Evolutionary conservation across 2,113 vertebrate genomes (phyloP).

Genomic region (Entelurus aequoreus): DNA sequence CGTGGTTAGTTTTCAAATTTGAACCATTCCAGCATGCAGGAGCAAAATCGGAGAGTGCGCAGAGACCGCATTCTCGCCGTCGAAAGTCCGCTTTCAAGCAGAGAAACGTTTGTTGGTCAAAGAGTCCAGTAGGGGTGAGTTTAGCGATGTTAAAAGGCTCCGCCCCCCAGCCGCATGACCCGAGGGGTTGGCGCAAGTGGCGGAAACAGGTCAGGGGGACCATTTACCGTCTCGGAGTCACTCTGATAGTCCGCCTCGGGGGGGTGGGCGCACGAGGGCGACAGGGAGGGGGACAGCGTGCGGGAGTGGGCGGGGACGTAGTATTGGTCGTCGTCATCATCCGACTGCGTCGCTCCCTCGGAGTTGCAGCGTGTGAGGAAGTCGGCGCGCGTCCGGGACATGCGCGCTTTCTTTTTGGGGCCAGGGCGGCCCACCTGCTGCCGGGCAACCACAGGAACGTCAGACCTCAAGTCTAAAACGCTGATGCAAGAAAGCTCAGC

Average conservation of each 20-base stretch:
- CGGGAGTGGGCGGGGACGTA: conserved; percentile 83
- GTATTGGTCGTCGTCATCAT: conserved; percentile 82
- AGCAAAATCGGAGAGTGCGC: conserved; percentile 4
- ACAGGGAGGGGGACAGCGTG: conserved; percentile 73
- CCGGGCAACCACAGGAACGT: conserved; percentile 66
- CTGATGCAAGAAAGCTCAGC: neutral
- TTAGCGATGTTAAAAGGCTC: conserved; percentile 49
- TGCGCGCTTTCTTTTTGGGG: conserved; percentile 98
- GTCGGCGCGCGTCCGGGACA: conserved; percentile 98
- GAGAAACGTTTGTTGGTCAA: conserved; percentile 1
- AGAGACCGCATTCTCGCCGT: neutral
- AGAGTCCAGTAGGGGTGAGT: neutral
- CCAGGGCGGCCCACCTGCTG: conserved; percentile 74
- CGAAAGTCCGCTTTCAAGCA: neutral
- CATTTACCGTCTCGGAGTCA: conserved; percentile 98
- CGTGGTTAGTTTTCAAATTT: conserved; percentile 16
- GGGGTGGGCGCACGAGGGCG: conserved; percentile 66
- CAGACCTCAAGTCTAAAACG: conserved; percentile 32
- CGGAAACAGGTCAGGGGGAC: conserved; percentile 24
- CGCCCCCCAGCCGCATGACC: conserved; percentile 14
- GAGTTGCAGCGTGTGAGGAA: conserved; percentile 97
- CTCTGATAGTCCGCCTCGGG: conserved; percentile 87
- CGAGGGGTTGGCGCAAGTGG: conserved; percentile 3
- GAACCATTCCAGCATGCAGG: conserved; percentile 45
- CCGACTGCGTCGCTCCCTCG: conserved; percentile 89